phyloP scores from a whole-genome alignment of 2,113 vertebrate species.

The Murina feae region DNA sequence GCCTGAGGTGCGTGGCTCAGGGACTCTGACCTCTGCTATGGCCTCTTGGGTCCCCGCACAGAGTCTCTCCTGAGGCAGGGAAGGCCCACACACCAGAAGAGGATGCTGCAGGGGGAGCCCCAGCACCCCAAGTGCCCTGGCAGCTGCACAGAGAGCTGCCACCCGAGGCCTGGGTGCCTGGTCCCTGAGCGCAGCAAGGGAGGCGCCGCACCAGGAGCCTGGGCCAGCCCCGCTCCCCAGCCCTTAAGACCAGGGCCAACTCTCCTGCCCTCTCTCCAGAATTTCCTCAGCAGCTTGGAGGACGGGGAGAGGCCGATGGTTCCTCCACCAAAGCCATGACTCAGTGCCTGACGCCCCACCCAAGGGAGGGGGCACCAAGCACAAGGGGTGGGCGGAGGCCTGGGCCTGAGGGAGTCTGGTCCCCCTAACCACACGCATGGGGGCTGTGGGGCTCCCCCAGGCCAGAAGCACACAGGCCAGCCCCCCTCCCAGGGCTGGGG shows the following conservation, averaged over 20 bases:
- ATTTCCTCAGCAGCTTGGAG: neutral
- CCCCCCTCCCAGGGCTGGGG: neutral
- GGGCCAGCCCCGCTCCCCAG: neutral
- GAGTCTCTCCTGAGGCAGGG: neutral
- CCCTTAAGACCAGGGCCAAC: neutral
- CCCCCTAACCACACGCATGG: neutral
- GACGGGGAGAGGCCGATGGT: neutral
- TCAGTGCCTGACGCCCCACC: slow-evolving; percentile 59
- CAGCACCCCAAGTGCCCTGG: neutral
- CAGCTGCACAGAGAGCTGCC: neutral
- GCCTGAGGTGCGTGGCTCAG: neutral
- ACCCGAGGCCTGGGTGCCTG: neutral
- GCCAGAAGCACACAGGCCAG: neutral
- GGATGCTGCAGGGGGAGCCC: neutral
- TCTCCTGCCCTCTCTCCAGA: neutral
- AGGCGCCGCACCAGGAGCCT: neutral
- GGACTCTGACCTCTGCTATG: neutral
- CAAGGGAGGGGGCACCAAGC: neutral
- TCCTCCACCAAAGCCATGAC: slow-evolving; percentile 43
- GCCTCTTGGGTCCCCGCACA: neutral
- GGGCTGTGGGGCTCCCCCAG: neutral
- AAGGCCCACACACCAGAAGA: neutral
- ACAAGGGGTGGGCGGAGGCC: neutral
- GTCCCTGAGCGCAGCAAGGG: neutral
- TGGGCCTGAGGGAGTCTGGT: neutral